phyloP scores from a whole-genome alignment of 2,113 vertebrate species.

The Pseudolaguvia tuberculata region DNA sequence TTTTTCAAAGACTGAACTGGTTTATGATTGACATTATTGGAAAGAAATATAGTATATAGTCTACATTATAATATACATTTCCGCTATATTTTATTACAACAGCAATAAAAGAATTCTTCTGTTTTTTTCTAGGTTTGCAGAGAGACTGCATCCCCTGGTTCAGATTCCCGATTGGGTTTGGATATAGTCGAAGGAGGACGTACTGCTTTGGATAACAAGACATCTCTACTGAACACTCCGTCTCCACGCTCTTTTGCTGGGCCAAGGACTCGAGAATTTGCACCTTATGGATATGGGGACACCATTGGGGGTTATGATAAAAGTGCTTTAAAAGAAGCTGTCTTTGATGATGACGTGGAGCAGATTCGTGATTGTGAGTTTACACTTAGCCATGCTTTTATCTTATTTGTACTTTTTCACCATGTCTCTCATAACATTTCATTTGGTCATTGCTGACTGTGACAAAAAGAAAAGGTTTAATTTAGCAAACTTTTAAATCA shows the following conservation, averaged over 20 bases:
- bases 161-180: slow-evolving; percentile 62
- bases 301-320: slow-evolving; percentile 90
- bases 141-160: slow-evolving; percentile 63
- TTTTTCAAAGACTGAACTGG: neutral
- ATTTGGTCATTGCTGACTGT: slow-evolving; percentile 16
- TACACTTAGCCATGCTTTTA: neutral
- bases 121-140: slow-evolving; percentile 55
- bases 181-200: slow-evolving; percentile 80
- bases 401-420: slow-evolving; percentile 5
- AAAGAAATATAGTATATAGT: too few species aligned
- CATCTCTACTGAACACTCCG: slow-evolving; percentile 92
- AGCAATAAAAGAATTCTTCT: too few species aligned
- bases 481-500: neutral
- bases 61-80: too few species aligned
- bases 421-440: slow-evolving; percentile 29
- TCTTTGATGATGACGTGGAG: slow-evolving; percentile 97
- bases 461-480: neutral
- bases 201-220: slow-evolving; percentile 95
- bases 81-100: too few species aligned
- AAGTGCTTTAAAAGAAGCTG: slow-evolving; percentile 91
- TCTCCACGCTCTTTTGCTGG: slow-evolving; percentile 86
- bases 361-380: slow-evolving; percentile 88
- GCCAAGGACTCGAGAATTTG: slow-evolving; percentile 83
- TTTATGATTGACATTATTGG: neutral
- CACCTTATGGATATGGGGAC: slow-evolving; percentile 85